A percentile compares a stretch with the other conserved stretches of the same genome.
phyloP scores from a whole-genome alignment of 2,888 invertebrate species.

The Fragum whitleyi region DNA sequence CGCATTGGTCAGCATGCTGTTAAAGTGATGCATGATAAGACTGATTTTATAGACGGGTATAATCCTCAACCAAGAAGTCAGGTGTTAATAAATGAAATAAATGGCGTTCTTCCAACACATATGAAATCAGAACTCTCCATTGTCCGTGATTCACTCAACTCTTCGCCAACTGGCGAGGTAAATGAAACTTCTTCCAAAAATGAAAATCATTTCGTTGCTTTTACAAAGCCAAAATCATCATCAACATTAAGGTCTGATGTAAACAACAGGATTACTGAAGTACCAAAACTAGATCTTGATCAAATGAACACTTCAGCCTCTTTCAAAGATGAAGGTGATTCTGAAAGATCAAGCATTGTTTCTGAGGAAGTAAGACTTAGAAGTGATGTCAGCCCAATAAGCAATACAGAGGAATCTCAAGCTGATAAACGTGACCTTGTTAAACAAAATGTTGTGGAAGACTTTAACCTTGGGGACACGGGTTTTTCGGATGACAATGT shows the following conservation, averaged over 20 bases:
- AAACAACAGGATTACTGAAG: neutral
- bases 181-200: neutral
- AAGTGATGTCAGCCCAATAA: neutral
- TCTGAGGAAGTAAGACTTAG: neutral
- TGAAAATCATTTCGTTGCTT: neutral
- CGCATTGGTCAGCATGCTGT: slow-evolving; percentile 7
- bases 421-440: neutral
- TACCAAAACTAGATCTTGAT: slow-evolving; percentile 1
- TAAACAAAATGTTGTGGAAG: neutral
- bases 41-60: slow-evolving; percentile 15
- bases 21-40: slow-evolving; percentile 21
- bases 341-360: neutral
- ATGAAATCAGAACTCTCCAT: neutral
- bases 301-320: neutral
- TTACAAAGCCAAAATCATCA: slow-evolving; percentile 16
- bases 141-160: neutral
- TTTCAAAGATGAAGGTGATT: neutral
- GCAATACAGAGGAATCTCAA: neutral
- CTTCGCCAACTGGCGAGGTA: neutral
- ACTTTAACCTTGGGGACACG: neutral
- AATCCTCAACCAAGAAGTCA: neutral
- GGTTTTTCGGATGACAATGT: neutral
- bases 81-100: neutral
- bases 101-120: neutral
- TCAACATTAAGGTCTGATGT: slow-evolving; percentile 23